These are phyloP conservation scores for Platycheirus albimanus DNA, from an alignment of 2,888 invertebrate species.

Conservation along the genomic window DNA sequence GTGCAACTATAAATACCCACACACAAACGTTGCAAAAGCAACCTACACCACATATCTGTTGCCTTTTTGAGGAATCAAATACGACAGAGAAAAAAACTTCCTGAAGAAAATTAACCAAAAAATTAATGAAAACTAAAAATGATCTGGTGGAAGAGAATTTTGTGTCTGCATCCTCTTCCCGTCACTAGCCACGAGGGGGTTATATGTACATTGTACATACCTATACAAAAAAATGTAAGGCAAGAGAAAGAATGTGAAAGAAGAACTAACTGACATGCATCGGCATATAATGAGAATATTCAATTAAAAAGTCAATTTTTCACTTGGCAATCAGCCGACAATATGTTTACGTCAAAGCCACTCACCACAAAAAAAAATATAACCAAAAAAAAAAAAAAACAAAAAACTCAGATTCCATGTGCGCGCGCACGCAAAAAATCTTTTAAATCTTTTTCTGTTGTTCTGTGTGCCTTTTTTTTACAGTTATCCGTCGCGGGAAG, in stretches of 20 bases:
- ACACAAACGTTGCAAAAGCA: slow-evolving; percentile 5
- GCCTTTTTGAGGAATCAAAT: slow-evolving; percentile 2
- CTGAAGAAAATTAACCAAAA: slow-evolving; percentile 34
- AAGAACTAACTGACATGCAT: slow-evolving; percentile 54
- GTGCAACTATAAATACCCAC: slow-evolving; percentile 19
- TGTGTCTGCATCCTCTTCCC: slow-evolving; percentile 1
- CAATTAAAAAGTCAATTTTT: slow-evolving; percentile 74
- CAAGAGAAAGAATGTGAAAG: slow-evolving; percentile 27
- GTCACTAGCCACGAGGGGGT: not conserved
- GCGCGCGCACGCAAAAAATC: slow-evolving; percentile 25
- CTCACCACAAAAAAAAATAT: slow-evolving; percentile 46
- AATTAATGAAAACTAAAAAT: slow-evolving; percentile 70
- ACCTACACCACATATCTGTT: not conserved
- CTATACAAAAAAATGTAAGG: not conserved
- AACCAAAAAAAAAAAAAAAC: not conserved
- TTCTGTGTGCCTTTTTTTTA: slow-evolving; percentile 58
- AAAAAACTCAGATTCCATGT: not conserved
- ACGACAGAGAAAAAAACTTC: slow-evolving; percentile 2
- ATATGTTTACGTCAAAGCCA: slow-evolving; percentile 69
- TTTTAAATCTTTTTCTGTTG: slow-evolving; percentile 36
- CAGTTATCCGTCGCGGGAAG: slow-evolving; percentile 54
- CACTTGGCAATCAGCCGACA: slow-evolving; percentile 72
- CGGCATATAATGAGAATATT: slow-evolving; percentile 68
- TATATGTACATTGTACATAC: not conserved
- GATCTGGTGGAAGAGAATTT: slow-evolving; percentile 47